A percentile compares a stretch with the other conserved stretches of the same genome.
Evolutionary conservation across 2,113 vertebrate species (phyloP).

Genomic region (Gymnarchus niloticus): DNA sequence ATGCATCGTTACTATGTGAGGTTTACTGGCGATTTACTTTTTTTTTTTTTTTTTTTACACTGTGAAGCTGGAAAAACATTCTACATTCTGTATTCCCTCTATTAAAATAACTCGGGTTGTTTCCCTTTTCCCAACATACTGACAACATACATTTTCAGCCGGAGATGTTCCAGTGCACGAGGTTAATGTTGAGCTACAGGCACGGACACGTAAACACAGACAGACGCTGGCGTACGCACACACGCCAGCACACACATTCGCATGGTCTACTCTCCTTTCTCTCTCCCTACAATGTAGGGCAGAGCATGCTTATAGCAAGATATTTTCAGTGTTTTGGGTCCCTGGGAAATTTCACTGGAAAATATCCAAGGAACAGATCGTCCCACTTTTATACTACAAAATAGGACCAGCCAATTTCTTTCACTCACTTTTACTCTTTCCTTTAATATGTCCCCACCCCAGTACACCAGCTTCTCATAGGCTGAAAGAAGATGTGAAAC

Average conservation of each 20-base stretch:
- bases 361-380: slow-evolving; percentile 75
- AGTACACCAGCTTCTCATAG: not conserved
- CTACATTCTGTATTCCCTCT: not conserved
- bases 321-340: slow-evolving; percentile 74
- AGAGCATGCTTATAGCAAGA: slow-evolving; percentile 62
- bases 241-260: not conserved
- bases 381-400: slow-evolving; percentile 67
- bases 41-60: too few relatives aligned
- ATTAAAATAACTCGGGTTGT: not conserved
- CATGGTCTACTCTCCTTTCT: slow-evolving; percentile 31
- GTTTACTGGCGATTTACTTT: slow-evolving; percentile 5
- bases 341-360: slow-evolving; percentile 74
- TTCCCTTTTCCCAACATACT: not conserved
- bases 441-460: slow-evolving; percentile 45
- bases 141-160: not conserved
- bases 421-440: slow-evolving; percentile 35
- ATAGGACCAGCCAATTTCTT: slow-evolving; percentile 62
- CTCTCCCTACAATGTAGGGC: slow-evolving; percentile 62
- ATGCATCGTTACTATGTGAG: not conserved
- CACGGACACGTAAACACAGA: not conserved
- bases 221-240: not conserved
- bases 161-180: not conserved
- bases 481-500: not conserved
- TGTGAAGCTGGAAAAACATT: not conserved
- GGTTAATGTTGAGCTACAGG: not conserved